These are phyloP conservation scores for Nansenia antarctica DNA, from an alignment of 2,113 vertebrate species.

Conservation along the genomic window DNA sequence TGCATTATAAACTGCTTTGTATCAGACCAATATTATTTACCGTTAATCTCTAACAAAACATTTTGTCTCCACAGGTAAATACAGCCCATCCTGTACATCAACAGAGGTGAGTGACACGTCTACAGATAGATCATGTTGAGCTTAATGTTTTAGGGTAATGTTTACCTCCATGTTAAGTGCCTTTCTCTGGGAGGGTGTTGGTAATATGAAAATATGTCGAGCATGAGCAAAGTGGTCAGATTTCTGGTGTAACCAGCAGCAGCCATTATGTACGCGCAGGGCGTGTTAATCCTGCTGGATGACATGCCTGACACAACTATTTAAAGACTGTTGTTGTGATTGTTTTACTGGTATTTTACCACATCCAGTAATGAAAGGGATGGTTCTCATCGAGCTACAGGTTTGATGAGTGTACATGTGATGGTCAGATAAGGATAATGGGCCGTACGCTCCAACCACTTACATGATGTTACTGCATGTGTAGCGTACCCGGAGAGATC, in stretches of 20 bases:
- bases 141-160: too few species aligned
- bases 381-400: too few species aligned
- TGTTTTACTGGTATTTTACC: not conserved
- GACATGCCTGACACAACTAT: slow-evolving; percentile 11
- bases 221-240: not conserved
- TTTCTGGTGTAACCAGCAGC: not conserved
- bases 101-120: slow-evolving; percentile 82
- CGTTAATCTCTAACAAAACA: slow-evolving; percentile 16
- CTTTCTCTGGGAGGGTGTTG: not conserved
- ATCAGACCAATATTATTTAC: not conserved
- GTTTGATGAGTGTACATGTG: too few species aligned
- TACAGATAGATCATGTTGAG: not conserved
- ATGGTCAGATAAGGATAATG: too few species aligned
- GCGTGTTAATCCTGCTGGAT: slow-evolving; percentile 30
- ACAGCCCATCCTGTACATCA: slow-evolving; percentile 78
- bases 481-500: too few species aligned
- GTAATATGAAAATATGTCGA: not conserved
- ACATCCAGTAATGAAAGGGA: too few species aligned
- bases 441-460: too few species aligned
- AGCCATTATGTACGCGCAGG: not conserved
- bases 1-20: slow-evolving; percentile 17
- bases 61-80: slow-evolving; percentile 79
- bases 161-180: not conserved
- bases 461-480: too few species aligned
- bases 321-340: not conserved